Percentiles rank a stretch among this genome's conserved stretches.
Evolutionary conservation across 2,797 vertebrate genomes (phyloP).

Genomic region (Phyllotis vaccarum): DNA sequence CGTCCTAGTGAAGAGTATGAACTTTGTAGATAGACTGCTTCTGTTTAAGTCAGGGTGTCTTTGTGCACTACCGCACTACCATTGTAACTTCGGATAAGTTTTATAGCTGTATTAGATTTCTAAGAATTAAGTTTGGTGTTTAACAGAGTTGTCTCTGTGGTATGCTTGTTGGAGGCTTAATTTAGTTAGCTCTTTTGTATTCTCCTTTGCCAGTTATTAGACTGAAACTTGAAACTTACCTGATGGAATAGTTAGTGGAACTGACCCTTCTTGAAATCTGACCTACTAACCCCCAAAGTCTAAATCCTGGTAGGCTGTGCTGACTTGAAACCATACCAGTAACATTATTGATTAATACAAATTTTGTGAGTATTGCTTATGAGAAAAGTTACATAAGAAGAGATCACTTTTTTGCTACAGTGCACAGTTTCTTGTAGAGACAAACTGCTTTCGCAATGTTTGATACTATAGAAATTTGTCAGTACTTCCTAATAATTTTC

Average conservation of each 20-base stretch:
- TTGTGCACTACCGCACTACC: background rate
- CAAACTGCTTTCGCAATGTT: background rate
- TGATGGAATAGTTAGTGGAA: background rate
- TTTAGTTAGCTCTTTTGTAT: background rate
- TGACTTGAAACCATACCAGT: background rate
- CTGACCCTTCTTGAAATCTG: background rate
- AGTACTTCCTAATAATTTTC: background rate
- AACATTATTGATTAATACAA: background rate
- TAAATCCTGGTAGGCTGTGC: background rate
- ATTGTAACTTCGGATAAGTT: background rate
- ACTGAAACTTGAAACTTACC: background rate
- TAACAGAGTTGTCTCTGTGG: background rate
- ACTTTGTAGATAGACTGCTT: background rate
- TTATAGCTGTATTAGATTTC: background rate
- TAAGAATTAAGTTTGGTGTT: background rate
- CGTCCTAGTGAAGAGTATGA: conserved; percentile 9
- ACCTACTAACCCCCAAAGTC: background rate
- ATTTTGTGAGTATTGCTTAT: background rate
- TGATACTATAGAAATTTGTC: background rate
- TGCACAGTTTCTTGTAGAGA: background rate
- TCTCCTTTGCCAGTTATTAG: background rate
- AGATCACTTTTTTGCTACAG: background rate
- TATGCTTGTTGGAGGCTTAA: background rate
- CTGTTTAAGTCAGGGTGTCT: conserved; percentile 3
- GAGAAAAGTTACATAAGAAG: background rate